Evolutionary conservation across 2,113 vertebrate genomes (phyloP), one percentile per base, ranked within the genome.

Genomic region (Gallinago jamesoni): DNA sequence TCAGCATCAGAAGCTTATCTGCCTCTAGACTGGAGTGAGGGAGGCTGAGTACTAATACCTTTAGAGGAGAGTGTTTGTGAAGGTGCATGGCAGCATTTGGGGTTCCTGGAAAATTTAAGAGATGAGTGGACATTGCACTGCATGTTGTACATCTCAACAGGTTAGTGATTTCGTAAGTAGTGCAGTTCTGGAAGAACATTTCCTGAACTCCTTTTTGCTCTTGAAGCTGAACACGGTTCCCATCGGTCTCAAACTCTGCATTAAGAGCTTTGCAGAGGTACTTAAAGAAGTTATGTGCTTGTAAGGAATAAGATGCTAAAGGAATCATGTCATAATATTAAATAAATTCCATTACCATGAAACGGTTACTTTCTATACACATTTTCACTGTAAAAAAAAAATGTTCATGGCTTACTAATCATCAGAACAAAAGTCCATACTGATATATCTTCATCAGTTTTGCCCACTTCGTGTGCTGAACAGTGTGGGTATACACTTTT

Each of bases 151-250:
- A 72, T 89, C 92, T 94, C 76, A 86, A 84, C 76, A 78, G 57
- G 79, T 77, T 92, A 92, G 79, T 60, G 52, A 87, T 92, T 92
- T 90, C 80, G 78, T 79, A 93, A 92, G 90, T 84, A 69, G 48
- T 79, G 57, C 69, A 59, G 45, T 89, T 87, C 56, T 57, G 57
- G 53, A 92, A 84, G 80, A 87, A 82, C 53, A 20, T 89, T 93
- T 89, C 74, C 79, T 90, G 28, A 92, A 69, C 73, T 92, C 56
- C 35, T 90, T 89, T 90, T 93, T 72, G 68, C 94, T 95, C 55
- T 69, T 81, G 88, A 89, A 96, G 78, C 78, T 70, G 72, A 82
- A 64, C 45, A n/a, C 28, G 60, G 50, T 89, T 91, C 66, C 37
- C 64, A 47, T 88, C 88, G 90, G 43, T 48, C 77, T 95, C 73